These are phyloP conservation scores for Pitta sordida DNA, from an alignment of 2,113 vertebrate genomes.

Conservation along the genomic window DNA sequence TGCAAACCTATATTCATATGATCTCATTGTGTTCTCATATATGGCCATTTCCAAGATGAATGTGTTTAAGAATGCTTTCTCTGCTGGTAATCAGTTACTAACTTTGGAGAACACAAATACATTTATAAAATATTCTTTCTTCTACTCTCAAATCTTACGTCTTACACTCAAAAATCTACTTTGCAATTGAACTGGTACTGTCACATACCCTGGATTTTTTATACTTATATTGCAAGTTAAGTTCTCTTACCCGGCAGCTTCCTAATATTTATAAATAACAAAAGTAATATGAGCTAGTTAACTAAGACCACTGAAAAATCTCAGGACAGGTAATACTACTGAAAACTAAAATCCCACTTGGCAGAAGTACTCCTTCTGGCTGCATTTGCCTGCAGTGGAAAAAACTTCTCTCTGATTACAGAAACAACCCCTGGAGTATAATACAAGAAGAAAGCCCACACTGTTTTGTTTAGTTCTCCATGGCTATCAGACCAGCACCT, in stretches of 20 bases:
- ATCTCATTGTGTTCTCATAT: slow-evolving; percentile 48
- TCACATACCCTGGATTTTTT: neutral
- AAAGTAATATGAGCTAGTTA: neutral
- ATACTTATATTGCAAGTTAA: neutral
- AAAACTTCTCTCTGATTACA: neutral
- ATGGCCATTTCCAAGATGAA: slow-evolving; percentile 18
- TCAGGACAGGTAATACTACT: neutral
- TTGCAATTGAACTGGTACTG: neutral
- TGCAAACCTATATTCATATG: slow-evolving; percentile 21
- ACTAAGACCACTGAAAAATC: neutral
- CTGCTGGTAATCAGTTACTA: neutral
- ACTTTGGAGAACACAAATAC: neutral
- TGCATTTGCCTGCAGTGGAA: neutral
- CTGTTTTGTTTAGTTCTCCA: neutral
- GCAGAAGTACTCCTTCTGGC: neutral
- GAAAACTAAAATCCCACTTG: neutral
- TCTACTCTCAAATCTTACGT: neutral
- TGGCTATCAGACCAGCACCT: neutral
- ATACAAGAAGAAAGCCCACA: neutral
- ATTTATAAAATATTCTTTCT: neutral
- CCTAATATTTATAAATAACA: neutral
- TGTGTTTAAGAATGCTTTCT: slow-evolving; percentile 13
- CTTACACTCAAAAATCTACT: neutral
- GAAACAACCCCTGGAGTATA: neutral
- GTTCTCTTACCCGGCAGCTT: neutral